These are phyloP conservation scores for Eulithis testata DNA, from an alignment of 2,888 invertebrate genomes.

Conservation along the genomic window DNA sequence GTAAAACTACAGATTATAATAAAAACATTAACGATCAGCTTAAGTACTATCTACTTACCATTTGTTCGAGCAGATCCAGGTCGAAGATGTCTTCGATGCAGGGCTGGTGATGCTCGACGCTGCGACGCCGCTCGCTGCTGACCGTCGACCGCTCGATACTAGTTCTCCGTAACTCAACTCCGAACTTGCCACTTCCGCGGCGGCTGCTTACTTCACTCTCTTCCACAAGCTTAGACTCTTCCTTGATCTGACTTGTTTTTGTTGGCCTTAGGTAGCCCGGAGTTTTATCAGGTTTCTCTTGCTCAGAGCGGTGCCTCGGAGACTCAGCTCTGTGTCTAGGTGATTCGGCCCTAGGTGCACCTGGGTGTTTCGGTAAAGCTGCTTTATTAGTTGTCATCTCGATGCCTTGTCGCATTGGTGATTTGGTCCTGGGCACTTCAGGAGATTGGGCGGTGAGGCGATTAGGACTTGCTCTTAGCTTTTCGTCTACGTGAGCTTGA, in stretches of 20 bases:
- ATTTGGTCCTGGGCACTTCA: constrained; percentile 57
- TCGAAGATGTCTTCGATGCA: constrained; percentile 90
- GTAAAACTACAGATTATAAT: constrained; percentile 42
- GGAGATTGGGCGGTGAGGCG: constrained; percentile 56
- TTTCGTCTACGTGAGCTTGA: constrained; percentile 47
- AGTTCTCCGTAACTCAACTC: constrained; percentile 86
- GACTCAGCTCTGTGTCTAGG: constrained; percentile 56
- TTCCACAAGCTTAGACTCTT: constrained; percentile 63
- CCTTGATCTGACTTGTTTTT: constrained; percentile 71
- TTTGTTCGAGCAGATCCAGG: constrained; percentile 87
- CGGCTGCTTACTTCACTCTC: constrained; percentile 78
- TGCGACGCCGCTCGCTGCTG: constrained; percentile 77
- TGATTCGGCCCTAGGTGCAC: constrained; percentile 56
- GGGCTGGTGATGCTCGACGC: constrained; percentile 80
- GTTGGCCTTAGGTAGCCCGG: constrained; percentile 72
- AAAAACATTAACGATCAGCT: background rate
- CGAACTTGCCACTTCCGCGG: constrained; percentile 86
- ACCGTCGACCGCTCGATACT: constrained; percentile 79
- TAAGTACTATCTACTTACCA: constrained; percentile 79
- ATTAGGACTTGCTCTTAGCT: constrained; percentile 55
- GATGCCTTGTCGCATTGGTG: constrained; percentile 55
- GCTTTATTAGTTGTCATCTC: constrained; percentile 57
- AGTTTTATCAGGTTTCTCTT: constrained; percentile 60
- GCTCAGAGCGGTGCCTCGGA: constrained; percentile 52
- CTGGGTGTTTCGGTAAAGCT: constrained; percentile 52